A percentile compares a stretch with the other conserved stretches of the same genome.
Evolutionary conservation across 2,797 vertebrate species (phyloP).

Genomic region (Mastacembelus armatus): DNA sequence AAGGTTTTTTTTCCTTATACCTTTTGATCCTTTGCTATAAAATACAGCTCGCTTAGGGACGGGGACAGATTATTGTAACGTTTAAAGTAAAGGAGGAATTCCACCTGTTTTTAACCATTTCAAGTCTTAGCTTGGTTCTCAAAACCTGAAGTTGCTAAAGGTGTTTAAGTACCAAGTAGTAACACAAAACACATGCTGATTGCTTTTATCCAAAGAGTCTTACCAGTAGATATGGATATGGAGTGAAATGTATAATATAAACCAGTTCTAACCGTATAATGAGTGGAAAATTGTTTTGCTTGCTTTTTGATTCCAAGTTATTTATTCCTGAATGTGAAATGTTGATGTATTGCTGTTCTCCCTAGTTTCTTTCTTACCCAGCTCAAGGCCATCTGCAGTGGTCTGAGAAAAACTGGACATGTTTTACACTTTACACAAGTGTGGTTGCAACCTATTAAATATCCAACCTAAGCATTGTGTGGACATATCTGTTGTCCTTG

Average conservation of each 20-base stretch:
- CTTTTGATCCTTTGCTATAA: conserved; percentile 84
- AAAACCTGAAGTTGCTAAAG: not conserved
- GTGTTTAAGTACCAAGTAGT: conserved; percentile 11
- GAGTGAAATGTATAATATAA: not conserved
- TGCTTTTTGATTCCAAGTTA: not conserved
- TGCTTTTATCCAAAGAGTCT: not conserved
- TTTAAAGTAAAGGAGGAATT: conserved; percentile 35
- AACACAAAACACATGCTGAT: conserved; percentile 11
- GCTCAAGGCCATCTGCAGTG: not conserved
- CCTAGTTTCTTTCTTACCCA: not conserved
- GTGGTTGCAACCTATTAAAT: not conserved
- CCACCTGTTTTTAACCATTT: conserved; percentile 58
- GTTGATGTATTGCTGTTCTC: not conserved
- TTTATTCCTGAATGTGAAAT: not conserved
- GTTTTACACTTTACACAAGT: not conserved
- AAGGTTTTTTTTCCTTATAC: conserved; percentile 71
- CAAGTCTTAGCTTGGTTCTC: conserved; percentile 1
- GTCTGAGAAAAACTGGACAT: not conserved
- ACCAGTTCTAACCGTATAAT: not conserved
- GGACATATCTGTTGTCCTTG: not conserved
- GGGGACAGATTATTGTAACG: conserved; percentile 71
- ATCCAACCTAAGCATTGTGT: not conserved
- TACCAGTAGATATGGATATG: not conserved
- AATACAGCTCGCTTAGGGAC: conserved; percentile 72
- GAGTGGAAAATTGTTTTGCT: not conserved